These are phyloP conservation scores for Acanthosepion pharaonis DNA, from an alignment of 2,888 invertebrate species.

Conservation along the genomic window DNA sequence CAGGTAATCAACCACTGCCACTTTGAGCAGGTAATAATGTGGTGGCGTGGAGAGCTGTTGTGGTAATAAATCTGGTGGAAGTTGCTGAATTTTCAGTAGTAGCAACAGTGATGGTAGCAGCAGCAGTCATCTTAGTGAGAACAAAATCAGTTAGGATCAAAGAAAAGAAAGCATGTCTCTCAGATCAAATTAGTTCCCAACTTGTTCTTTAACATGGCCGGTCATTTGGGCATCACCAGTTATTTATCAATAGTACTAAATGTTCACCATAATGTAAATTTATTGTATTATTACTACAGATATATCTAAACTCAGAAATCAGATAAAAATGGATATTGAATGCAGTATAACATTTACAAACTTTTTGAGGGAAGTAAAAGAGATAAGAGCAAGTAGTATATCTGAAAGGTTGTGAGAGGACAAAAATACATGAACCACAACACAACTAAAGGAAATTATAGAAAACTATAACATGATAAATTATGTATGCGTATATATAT, in stretches of 20 bases:
- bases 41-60: not conserved
- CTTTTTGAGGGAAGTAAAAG: no score
- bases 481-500: no score
- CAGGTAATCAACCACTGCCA: constrained; percentile 33
- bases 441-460: no score
- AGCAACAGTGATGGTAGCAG: not conserved
- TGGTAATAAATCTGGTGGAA: not conserved
- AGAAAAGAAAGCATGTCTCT: not conserved
- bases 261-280: not conserved
- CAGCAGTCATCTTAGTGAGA: not conserved
- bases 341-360: no score
- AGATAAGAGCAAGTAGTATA: no score
- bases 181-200: constrained; percentile 33
- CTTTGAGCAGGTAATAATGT: constrained; percentile 33
- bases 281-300: not conserved
- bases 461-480: no score
- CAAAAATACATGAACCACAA: no score
- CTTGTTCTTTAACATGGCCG: not conserved
- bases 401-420: no score
- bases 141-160: not conserved
- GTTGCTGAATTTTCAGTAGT: constrained; percentile 2
- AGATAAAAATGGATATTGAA: no score
- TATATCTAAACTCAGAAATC: not conserved
- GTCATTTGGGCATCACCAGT: not conserved
- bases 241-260: not conserved